Base-by-base conservation (phyloP, 2,888 invertebrate genomes). In the Dioctria rufipes region DNA sequence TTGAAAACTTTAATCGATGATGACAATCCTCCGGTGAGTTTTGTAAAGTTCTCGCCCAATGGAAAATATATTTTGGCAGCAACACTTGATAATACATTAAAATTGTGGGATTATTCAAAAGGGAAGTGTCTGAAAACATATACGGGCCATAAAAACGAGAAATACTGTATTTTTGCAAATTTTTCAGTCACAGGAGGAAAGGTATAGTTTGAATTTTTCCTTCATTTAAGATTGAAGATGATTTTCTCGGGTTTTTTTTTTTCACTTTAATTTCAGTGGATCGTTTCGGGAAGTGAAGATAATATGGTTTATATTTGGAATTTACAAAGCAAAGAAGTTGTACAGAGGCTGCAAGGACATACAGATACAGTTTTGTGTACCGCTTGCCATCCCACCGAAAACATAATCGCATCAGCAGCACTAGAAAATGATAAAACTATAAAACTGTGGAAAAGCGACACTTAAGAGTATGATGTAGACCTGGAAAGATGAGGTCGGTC, bases 171-270 rank as follows among this genome's bases (percentile, higher is more conserved):
- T 89, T 99, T 99, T 89, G 99, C 99, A 69, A 99, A 99, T 90
- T 99, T 99, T 89, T 99, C 99, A 51, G 99, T 99, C 5, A 99
- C 99, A 13, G 99, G 99, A 81, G 99, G 99, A 87, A 99, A 99
- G 93, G 97, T 96, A 88, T 25, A 25, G 25, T 25, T 25, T 25
- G 25, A 25, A 25, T 25, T 25, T 25, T 25, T 2, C 25, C 25
- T 25, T 25, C 25, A 25, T 25, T 25, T 25, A 25, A 86, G 88
- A 85, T 37, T 6, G 40, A 42, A 5, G 37, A 25, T n/a, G 39
- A 43, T 80, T 54, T 51, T 80, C 54, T 69, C 40, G 8, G 63
- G 11, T 42, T 67, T 3, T 40, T 13, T 43, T 9, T 49, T 63
- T 39, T 77, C 3, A 3, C 39, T 73, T 40, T 9, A 63, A 37